Evolutionary conservation across 1,140 invertebrate species (phyloP).

Genomic region (Akabosia matsudoensis): DNA sequence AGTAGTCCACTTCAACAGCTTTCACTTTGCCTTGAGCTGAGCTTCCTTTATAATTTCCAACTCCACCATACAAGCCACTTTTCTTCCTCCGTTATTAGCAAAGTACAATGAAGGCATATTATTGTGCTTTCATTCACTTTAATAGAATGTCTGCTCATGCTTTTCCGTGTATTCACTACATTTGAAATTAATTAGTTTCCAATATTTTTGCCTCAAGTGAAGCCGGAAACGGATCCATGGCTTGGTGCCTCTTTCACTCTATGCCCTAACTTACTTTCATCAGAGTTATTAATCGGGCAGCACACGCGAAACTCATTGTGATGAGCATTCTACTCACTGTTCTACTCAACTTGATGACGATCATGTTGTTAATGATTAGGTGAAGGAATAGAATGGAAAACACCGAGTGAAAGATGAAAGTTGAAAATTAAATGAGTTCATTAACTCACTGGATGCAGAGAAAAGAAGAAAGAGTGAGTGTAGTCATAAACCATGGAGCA

Average conservation of each 20-base stretch:
- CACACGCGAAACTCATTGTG: background rate
- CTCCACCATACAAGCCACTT: background rate
- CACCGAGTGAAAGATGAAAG: conserved; percentile 16
- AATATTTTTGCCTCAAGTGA: conserved; percentile 18
- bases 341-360: conserved; percentile 6
- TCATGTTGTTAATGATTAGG: conserved; percentile 11
- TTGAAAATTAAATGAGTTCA: conserved; percentile 21
- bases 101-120: too few relatives aligned
- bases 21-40: background rate
- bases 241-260: conserved; percentile 15
- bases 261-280: background rate
- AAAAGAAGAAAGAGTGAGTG: background rate
- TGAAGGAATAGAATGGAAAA: background rate
- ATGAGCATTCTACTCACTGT: background rate
- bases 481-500: too few relatives aligned
- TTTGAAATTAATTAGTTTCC: conserved; percentile 23
- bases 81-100: background rate
- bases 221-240: conserved; percentile 19
- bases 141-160: too few relatives aligned
- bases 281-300: background rate
- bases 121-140: too few relatives aligned
- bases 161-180: conserved; percentile 6
- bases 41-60: conserved; percentile 7
- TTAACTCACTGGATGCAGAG: conserved; percentile 3
- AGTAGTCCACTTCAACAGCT: conserved; percentile 10